Conservation (phyloP, 2,113 vertebrate genomes). For the Corythornis vintsioides region DNA sequence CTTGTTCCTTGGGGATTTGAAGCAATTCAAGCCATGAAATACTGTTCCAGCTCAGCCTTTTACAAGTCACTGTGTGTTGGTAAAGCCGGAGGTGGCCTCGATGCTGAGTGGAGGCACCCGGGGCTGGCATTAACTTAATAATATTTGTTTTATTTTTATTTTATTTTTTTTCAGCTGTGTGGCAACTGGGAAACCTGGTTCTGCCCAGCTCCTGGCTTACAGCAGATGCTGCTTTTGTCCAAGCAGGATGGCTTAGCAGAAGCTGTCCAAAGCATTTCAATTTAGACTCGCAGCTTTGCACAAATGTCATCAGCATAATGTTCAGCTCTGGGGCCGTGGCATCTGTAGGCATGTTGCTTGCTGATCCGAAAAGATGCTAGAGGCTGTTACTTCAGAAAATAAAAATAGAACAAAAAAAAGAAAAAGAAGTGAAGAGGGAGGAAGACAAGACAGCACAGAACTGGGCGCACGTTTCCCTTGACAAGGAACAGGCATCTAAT, state of each 20-base stretch:
- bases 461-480: fast-evolving
- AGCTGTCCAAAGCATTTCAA: not conserved
- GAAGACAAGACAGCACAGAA: not conserved
- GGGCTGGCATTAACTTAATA: not conserved
- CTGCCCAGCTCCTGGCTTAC: not conserved
- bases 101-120: not conserved
- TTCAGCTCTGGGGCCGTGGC: fast-evolving
- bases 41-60: not conserved
- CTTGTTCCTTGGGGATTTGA: slow-evolving; percentile 23
- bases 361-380: not conserved
- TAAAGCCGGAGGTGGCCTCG: not conserved
- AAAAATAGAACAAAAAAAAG: no score
- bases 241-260: not conserved
- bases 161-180: not conserved
- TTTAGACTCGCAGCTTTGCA: not conserved
- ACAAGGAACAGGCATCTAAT: not conserved
- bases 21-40: slow-evolving; percentile 37
- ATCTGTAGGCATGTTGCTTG: not conserved
- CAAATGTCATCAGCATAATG: not conserved
- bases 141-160: not conserved
- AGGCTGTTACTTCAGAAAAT: not conserved
- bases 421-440: not conserved
- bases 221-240: not conserved
- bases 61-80: not conserved
- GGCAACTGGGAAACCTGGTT: not conserved